Evolutionary conservation across 2,888 invertebrate species (phyloP), one percentile per base, ranked within the genome.

Genomic region (Steromphala cineraria): DNA sequence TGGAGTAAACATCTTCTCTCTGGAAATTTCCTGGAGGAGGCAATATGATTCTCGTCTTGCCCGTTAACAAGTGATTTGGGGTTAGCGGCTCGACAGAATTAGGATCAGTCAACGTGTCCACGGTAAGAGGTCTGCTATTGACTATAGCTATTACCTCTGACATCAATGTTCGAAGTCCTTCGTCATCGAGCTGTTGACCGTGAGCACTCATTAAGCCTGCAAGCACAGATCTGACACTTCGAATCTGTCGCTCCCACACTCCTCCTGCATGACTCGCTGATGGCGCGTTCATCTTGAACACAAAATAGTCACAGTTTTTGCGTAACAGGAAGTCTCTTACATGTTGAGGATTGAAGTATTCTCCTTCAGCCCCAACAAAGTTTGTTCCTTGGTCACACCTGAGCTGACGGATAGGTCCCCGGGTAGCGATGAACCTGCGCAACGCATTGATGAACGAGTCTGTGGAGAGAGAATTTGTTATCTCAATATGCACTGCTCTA

Each of bases 401-500:
- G 8, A 86, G 67, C 24, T 71, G 78, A 46, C 80, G 40, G 10
- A 86, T 80, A 17, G 83, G 82, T 13, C 87, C 87, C 10, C 86
- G 78, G 13, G 84, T 62, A n/a, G 84, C 62, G 4, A 81, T 80
- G 53, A 36, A 36, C 36, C 36, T 36, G 36, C 36, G 36, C 36
- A 36, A 36, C 36, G 36, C 36, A 36, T 86, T 86, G n/a, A 86
- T 84, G 71, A 85, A 88, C 17, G 85, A 84, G 71, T 83, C 83
- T 19, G 87, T 88, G 15, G 74, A 56, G 21, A 88, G 62, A 28
- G 82, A 81, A 53, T 82, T 79, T 3, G 80, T 71, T 15, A 79
- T 81, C 67, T 92, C 91, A 21, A 91, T 92, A 56, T 56, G 90
- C 1, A 91, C 85, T 5, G 90, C 91, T 75, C 89, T 86, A 53